Evolutionary conservation across 2,113 vertebrate genomes (phyloP), one percentile per base, ranked within the genome.

Genomic region (Larimichthys crocea): DNA sequence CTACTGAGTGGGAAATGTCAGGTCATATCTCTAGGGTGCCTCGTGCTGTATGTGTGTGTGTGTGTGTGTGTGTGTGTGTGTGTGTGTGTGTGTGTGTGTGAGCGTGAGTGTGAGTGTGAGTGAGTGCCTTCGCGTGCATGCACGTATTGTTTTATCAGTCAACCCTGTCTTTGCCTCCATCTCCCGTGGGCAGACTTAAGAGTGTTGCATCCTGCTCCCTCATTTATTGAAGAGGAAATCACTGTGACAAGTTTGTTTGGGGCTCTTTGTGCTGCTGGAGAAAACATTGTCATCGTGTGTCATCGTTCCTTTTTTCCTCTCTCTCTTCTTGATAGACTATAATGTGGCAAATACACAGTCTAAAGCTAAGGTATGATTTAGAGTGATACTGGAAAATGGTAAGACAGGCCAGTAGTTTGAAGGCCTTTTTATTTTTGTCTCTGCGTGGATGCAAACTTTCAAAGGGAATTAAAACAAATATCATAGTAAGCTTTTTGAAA

Each of bases 111-210:
- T 57, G 52, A 19, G 16, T 76, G 64, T 76, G 71, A 69, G 40
- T 24, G 40, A 78, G 74, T 76, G 77, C 48, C 61, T 76, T 55
- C 50, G 84, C 42, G 65, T 85, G 89, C 84, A 83, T 85, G 86
- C 79, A 71, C 60, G 31, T 91, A 77, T 89, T 91, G 79, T 92
- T 90, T 90, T 92, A 92, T 90, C 90, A 83, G 86, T 87, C 88
- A 80, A 78, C 79, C 76, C 64, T 78, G 86, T 82, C 83, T 90
- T 79, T 91, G 68, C 84, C 65, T 85, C 60, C 63, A 48, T 87
- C 84, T 93, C 86, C 74, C 56, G 60, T 89, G 88, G 82, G 79
- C 64, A 81, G 84, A 87, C 63, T 86, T 89, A 83, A 85, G 60
- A 87, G 82, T 78, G 82, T 79, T 19, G 31, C 76, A 66, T 86